Base-by-base conservation (phyloP, 1,140 invertebrate genomes). In the Nixonia krombeini region DNA sequence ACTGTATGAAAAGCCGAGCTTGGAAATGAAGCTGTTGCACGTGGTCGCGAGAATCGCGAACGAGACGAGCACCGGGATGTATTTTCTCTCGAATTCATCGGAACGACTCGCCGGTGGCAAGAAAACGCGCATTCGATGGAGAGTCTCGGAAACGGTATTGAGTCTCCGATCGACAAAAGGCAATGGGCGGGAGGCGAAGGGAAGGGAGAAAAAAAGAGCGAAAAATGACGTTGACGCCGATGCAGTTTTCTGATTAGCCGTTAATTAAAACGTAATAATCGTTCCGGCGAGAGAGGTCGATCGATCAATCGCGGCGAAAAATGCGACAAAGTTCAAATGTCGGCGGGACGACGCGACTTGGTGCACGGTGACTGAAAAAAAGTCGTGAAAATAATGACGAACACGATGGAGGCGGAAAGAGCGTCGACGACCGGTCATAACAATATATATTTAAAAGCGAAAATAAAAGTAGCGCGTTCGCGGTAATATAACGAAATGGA, bases 401-500 rank as follows among this genome's bases (percentile, higher is more conserved):
- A 17, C 18, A n/a, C 10, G 44, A 10, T 9, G 17, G 29, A 47
- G 17, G 18, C 17, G n/a, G 13, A 21, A 18, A 12, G 37, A 51
- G 23, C 13, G 38, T 38, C 16, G 7, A 13, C 31, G 13, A 40
- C 18, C 13, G 13, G 45, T 46, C 42, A 52, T 55, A 50, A 52
- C 45, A 28, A 55, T 15, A 55, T 55, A 53, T 56, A 59, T 64
- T 57, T 44, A 52, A 52, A 38, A 42, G 21, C 13, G 53, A 65
- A 56, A 59, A 57, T 40, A 67, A 71, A 69, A 67, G 57, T 18
- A 35, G 33, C 41, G 41, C 15, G 50, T 9, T 51, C 46, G 41
- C 33, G 33, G 53, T 55, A 70, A 53, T 61, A 70, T 63, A 63
- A 63, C 58, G 52, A 63, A 31, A 37, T 62, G 53, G 31, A 52